Evolutionary conservation across 1,140 invertebrate species (phyloP), one percentile per base, ranked within the genome.

Genomic region (Ceratosolen fusciceps): DNA sequence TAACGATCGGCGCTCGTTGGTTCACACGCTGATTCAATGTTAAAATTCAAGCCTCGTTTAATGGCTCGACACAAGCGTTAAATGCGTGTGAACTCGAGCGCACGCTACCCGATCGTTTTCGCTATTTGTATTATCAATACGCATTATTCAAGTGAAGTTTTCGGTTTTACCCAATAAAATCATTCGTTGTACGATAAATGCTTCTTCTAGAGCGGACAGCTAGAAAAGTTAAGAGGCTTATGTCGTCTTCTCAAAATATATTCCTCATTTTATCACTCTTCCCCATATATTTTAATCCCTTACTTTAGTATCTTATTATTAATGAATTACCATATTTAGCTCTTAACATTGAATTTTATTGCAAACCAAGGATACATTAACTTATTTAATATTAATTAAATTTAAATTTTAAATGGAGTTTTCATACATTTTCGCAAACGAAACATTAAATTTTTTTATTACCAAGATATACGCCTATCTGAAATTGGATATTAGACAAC

Each of bases 11-110:
- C 34, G 0, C 16, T 49, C 67, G 26, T 16, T 16, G 2, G 56
- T 72, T 78, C 76, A 52, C 76, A 78, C 56, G 77, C 26, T 73
- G 77, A 79, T 79, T 65, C 31, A 37, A 37, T 14, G 10, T 58
- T 62, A 31, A 16, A n/a, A 39, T n/a, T 47, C 56, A 8, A 43
- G 43, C 9, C 71, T 43, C 29, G 37, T 24, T 47, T 49, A 7
- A 1, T 26, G 58, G 21, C 39, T 49, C n/a, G n/a, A 26, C 26
- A 8, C 31, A 60, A 43, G 14, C 12, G 39, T 21, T 65, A 12
- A 8, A 65, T n/a, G 14, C n/a, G n/a, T 21, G 14, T 65, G 24
- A 31, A 8, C 1, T 65, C 19, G 31, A 65, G 16, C 60, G 31
- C 34, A 10, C n/a, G 19, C 5, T 10, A 5, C 4, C n/a, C 9